These are phyloP conservation scores for Thecocarcelia acutangulata DNA, from an alignment of 2,888 invertebrate species.

Conservation along the genomic window DNA sequence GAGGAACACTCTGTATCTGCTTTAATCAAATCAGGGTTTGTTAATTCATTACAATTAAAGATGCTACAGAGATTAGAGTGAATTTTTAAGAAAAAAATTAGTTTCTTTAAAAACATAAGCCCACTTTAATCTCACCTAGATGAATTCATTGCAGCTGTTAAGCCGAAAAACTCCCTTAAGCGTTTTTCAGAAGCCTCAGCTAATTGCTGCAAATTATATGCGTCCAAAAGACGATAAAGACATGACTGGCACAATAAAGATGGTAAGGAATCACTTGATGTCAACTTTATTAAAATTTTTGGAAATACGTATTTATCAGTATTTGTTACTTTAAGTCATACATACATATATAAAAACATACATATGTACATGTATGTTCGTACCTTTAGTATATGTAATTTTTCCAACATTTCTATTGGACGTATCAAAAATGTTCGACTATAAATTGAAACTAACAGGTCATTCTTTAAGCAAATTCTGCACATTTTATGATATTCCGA, in stretches of 20 bases:
- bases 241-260: constrained; percentile 76
- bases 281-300: constrained; percentile 23
- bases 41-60: constrained; percentile 43
- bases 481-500: constrained; percentile 75
- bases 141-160: constrained; percentile 36
- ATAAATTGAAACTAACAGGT: constrained; percentile 74
- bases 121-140: constrained; percentile 71
- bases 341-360: neutral
- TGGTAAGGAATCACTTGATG: constrained; percentile 74
- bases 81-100: constrained; percentile 67
- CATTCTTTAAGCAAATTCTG: constrained; percentile 76
- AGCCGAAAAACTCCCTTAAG: constrained; percentile 73
- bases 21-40: constrained; percentile 62
- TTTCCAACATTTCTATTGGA: constrained; percentile 76
- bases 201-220: constrained; percentile 76
- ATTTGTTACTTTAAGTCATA: neutral
- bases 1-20: constrained; percentile 53
- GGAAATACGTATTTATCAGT: neutral
- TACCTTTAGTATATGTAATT: constrained; percentile 74
- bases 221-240: constrained; percentile 75
- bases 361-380: neutral
- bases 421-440: constrained; percentile 74
- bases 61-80: constrained; percentile 72
- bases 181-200: constrained; percentile 76
- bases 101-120: constrained; percentile 36